phyloP scores from a whole-genome alignment of 2,888 invertebrate genomes.

The Hybos culiciformis region DNA sequence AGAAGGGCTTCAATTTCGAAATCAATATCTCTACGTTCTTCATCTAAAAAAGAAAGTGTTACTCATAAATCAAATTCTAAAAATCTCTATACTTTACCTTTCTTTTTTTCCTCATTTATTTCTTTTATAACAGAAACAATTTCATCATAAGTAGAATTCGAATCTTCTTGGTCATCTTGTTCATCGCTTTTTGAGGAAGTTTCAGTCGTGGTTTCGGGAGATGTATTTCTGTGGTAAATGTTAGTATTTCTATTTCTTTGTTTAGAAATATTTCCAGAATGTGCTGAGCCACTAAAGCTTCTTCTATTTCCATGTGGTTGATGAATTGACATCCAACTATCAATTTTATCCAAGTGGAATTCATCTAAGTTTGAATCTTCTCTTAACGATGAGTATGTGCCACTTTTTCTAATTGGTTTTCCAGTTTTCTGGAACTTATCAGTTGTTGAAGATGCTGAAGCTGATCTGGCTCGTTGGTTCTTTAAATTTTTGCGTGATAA shows the following conservation, averaged over 20 bases:
- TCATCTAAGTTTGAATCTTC: slow-evolving; percentile 32
- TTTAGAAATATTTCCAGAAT: slow-evolving; percentile 16
- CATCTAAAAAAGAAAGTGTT: background rate
- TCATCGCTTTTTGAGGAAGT: slow-evolving; percentile 26
- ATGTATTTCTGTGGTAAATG: background rate
- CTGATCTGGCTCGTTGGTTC: slow-evolving; percentile 14
- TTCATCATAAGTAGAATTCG: slow-evolving; percentile 35
- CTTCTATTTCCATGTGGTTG: slow-evolving; percentile 3
- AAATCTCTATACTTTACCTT: slow-evolving; percentile 19
- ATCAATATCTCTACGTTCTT: slow-evolving; percentile 2
- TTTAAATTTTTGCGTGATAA: slow-evolving; percentile 10
- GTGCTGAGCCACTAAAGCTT: slow-evolving; percentile 8
- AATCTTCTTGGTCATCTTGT: slow-evolving; percentile 26
- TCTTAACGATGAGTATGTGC: slow-evolving; percentile 18
- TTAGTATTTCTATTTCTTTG: background rate
- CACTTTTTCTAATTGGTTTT: slow-evolving; percentile 17
- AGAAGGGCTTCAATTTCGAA: background rate
- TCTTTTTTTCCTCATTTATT: slow-evolving; percentile 34
- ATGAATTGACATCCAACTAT: slow-evolving; percentile 36
- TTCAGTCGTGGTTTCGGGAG: slow-evolving; percentile 19
- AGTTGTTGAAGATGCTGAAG: slow-evolving; percentile 7
- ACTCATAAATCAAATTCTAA: background rate
- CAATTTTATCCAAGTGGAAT: slow-evolving; percentile 35
- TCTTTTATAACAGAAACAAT: slow-evolving; percentile 36
- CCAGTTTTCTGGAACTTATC: background rate